Evolutionary conservation across 2,888 invertebrate species (phyloP), one percentile per base, ranked within the genome.

Genomic region (Tetropium fuscum): DNA sequence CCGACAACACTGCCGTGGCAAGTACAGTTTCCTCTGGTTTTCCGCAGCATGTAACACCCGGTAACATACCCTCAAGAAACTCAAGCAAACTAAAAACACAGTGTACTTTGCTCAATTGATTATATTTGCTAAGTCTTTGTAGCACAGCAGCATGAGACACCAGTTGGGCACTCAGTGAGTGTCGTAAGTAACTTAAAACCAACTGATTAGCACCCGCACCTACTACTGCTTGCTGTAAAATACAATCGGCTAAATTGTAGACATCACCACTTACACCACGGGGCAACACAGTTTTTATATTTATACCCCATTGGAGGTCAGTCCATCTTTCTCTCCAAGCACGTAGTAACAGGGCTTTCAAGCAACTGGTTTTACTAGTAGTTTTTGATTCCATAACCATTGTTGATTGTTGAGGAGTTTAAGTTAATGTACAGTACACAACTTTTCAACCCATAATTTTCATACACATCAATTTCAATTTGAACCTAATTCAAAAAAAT

Each of bases 311-410:
- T 82, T 95, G 94, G 38, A 96, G 87, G 80, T 97, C 97, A 1
- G 92, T 91, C 97, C 97, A 97, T 60, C 97, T 85, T 83, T 97
- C 97, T 71, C 95, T 87, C 97, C 97, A 98, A 43, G 97, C 97
- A 79, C 90, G 87, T 56, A 95, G 83, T 68, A 95, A 84, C 18
- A 94, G 83, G 58, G 92, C 91, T 81, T 93, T 93, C 43, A 93
- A 80, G 58, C 90, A 89, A 80, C 92, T 91, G 0, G 92, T 92
- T 85, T 92, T 92, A 79, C 92, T 92, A 22, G 92, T 92, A 61
- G 90, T 90, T 84, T 92, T 92, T 53, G 90, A 89, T 80, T 92
- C 91, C 90, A 92, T 92, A 55, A 69, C 70, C 71, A 71, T 70
- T 43, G 63, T 68, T n/a, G n/a, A n/a, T n/a, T n/a, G n/a, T n/a